Evolutionary conservation across 2,888 invertebrate genomes (phyloP).

Genomic region (Cerceris ruficornis): DNA sequence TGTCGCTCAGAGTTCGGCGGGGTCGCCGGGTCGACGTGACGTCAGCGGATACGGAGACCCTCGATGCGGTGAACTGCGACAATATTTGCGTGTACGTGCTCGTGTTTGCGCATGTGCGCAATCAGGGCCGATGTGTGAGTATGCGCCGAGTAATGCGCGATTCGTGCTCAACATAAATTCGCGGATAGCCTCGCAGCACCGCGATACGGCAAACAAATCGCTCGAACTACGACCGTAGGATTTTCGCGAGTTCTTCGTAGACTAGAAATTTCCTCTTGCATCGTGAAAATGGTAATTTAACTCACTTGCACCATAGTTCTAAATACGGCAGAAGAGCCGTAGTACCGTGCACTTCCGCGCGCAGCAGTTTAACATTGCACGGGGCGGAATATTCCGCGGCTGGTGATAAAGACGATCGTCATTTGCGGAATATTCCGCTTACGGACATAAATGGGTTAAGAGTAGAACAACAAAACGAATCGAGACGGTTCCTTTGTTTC

Average conservation of each 20-base stretch:
- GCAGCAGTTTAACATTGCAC: too few species aligned
- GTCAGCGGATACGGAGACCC: slow-evolving; percentile 81
- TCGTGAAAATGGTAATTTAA: too few species aligned
- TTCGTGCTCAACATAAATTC: slow-evolving; percentile 15
- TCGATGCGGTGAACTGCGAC: slow-evolving; percentile 42
- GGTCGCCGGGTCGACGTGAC: slow-evolving; percentile 78
- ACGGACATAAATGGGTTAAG: too few species aligned
- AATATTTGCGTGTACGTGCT: slow-evolving; percentile 32
- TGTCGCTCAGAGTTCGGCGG: slow-evolving; percentile 73
- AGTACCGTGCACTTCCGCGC: too few species aligned
- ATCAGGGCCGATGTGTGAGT: background rate
- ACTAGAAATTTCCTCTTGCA: too few species aligned
- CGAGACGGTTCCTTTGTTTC: too few species aligned
- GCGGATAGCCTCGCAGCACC: slow-evolving; percentile 6
- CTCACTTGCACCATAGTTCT: too few species aligned
- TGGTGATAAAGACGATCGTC: too few species aligned
- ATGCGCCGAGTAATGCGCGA: background rate
- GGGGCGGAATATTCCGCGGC: too few species aligned
- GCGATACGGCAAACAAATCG: slow-evolving; percentile 4
- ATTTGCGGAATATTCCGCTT: too few species aligned
- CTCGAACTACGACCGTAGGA: background rate
- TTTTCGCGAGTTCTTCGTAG: background rate
- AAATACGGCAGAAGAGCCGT: too few species aligned
- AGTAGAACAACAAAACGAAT: too few species aligned
- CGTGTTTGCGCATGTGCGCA: background rate